Conservation (phyloP, 2,888 invertebrate genomes). For the Pseudeuparius sepicola region DNA sequence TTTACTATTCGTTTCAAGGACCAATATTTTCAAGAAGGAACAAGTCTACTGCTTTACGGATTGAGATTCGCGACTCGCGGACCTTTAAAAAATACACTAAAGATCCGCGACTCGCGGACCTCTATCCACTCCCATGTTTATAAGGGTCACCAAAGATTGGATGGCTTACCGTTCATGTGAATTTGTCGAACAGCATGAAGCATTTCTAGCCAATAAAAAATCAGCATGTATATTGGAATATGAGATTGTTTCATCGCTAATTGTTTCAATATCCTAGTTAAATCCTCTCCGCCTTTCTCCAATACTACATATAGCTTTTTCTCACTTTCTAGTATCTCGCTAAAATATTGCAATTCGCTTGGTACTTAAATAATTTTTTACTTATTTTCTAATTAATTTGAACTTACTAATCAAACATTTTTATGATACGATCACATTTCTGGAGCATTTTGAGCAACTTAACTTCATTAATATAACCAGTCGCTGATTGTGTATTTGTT, state of each 20-base stretch:
- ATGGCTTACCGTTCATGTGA: constrained; percentile 64
- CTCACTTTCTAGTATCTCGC: constrained; percentile 57
- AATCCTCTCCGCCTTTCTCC: constrained; percentile 88
- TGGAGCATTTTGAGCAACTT: constrained; percentile 70
- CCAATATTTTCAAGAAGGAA: too few species aligned
- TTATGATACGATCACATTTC: constrained; percentile 71
- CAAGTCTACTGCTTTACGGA: too few species aligned
- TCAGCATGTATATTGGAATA: constrained; percentile 64
- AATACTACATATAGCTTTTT: constrained; percentile 73
- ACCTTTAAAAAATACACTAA: too few species aligned
- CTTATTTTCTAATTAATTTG: too few species aligned
- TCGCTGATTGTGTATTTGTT: constrained; percentile 58
- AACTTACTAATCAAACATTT: constrained; percentile 79
- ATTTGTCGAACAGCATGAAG: constrained; percentile 82
- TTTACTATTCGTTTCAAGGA: too few species aligned
- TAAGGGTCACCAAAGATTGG: too few species aligned
- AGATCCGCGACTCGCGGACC: too few species aligned
- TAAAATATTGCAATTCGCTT: constrained; percentile 36
- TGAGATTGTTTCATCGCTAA: constrained; percentile 38
- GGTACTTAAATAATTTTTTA: background rate
- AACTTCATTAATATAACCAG: constrained; percentile 85
- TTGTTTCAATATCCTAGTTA: constrained; percentile 61
- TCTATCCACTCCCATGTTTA: too few species aligned
- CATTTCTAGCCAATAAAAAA: constrained; percentile 93
- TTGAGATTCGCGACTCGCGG: too few species aligned